Evolutionary conservation across 1,140 invertebrate genomes (phyloP).

Genomic region (Dreissena polymorpha): DNA sequence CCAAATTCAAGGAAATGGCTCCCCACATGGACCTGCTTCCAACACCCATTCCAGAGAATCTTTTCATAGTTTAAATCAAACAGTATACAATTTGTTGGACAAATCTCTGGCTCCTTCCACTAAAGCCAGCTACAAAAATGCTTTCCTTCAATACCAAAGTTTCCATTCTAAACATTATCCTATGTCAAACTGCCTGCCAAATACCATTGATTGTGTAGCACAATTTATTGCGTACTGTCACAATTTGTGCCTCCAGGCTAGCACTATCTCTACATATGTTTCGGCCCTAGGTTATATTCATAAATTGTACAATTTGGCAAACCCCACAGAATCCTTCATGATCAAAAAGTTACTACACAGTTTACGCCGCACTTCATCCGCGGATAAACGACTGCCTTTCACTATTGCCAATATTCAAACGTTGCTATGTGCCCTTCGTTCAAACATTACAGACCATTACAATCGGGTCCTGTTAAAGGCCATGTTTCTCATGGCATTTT

Average conservation of each 20-base stretch:
- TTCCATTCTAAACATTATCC: conserved; percentile 24
- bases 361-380: neutral
- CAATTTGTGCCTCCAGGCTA: neutral
- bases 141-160: neutral
- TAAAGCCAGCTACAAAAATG: conserved; percentile 28
- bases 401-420: neutral
- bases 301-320: conserved; percentile 19
- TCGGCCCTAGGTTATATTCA: conserved; percentile 24
- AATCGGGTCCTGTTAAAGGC: neutral
- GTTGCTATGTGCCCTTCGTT: neutral
- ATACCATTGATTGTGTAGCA: neutral
- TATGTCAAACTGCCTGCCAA: neutral
- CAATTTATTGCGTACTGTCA: conserved; percentile 33
- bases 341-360: conserved; percentile 31
- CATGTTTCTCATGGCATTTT: conserved; percentile 5
- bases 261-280: conserved; percentile 27
- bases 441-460: neutral
- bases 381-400: conserved; percentile 13
- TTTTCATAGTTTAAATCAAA: conserved; percentile 11
- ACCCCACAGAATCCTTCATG: conserved; percentile 22
- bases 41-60: conserved; percentile 12
- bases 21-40: conserved; percentile 43
- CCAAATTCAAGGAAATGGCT: conserved; percentile 12
- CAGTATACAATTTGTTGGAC: neutral
- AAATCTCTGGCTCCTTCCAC: conserved; percentile 29